Percentiles rank a stretch among this genome's conserved stretches.
Evolutionary conservation across 2,797 vertebrate species (phyloP).

Genomic region (Craterocephalus amniculus): DNA sequence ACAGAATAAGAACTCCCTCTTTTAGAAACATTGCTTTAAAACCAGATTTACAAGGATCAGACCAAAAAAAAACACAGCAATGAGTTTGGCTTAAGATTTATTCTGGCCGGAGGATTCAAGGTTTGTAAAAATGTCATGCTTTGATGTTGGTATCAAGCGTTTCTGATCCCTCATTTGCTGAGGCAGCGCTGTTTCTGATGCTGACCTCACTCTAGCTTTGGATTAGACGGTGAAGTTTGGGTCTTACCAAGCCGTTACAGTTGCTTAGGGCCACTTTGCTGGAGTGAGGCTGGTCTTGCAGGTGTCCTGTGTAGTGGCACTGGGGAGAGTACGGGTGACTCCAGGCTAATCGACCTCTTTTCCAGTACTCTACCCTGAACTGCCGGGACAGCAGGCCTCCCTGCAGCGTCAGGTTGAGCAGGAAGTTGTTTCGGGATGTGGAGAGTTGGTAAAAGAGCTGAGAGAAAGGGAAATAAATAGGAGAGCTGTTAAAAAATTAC

Average conservation of each 20-base stretch:
- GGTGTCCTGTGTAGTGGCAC: slow-evolving; percentile 94
- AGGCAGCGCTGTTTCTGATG: slow-evolving; percentile 28
- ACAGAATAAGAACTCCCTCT: not conserved
- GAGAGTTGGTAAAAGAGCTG: slow-evolving; percentile 95
- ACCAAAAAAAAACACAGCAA: slow-evolving; percentile 21
- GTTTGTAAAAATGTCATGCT: slow-evolving; percentile 45
- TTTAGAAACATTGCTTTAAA: slow-evolving; percentile 7
- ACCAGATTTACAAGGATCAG: not conserved
- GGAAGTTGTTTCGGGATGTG: slow-evolving; percentile 88
- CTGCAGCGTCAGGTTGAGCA: slow-evolving; percentile 95
- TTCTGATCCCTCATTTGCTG: slow-evolving; percentile 41
- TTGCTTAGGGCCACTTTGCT: slow-evolving; percentile 97
- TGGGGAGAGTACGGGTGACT: slow-evolving; percentile 90
- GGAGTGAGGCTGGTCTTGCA: slow-evolving; percentile 89
- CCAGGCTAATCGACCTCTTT: slow-evolving; percentile 91
- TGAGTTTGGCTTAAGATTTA: slow-evolving; percentile 33
- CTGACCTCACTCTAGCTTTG: slow-evolving; percentile 37
- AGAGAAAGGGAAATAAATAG: not conserved
- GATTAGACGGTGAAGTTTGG: slow-evolving; percentile 9
- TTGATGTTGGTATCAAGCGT: slow-evolving; percentile 48
- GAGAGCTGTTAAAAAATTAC: not conserved
- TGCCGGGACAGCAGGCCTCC: slow-evolving; percentile 90
- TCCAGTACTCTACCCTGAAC: slow-evolving; percentile 98
- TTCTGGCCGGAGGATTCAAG: slow-evolving; percentile 17
- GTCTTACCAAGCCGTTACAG: slow-evolving; percentile 97